Evolutionary conservation across 35 echinoderm and acorn worm species (phyloP).

Genomic region (Heliocidaris tuberculata): DNA sequence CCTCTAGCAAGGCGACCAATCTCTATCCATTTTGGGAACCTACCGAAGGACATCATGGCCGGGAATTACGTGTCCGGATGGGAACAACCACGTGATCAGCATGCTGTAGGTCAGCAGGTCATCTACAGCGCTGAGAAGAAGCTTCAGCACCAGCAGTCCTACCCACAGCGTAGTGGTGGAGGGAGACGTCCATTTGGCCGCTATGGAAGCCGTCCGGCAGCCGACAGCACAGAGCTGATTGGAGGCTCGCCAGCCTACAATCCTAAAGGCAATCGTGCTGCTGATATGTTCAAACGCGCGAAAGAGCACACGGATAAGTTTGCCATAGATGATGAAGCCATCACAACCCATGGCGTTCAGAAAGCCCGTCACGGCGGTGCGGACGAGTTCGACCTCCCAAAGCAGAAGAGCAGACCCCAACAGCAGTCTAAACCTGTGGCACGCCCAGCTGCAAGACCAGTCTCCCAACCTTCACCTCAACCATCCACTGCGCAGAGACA

Average conservation of each 20-base stretch:
- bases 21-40: background rate
- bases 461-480: background rate
- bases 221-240: slow-evolving; percentile 21
- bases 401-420: background rate
- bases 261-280: slow-evolving; percentile 10
- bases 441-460: slow-evolving; percentile 31
- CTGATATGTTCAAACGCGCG: slow-evolving; percentile 38
- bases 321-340: slow-evolving; percentile 6
- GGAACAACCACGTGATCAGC: slow-evolving; percentile 24
- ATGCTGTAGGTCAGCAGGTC: background rate
- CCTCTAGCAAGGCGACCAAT: slow-evolving; percentile 16
- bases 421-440: slow-evolving; percentile 5
- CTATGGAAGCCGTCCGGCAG: background rate
- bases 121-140: slow-evolving; percentile 5
- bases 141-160: slow-evolving; percentile 40
- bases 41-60: background rate
- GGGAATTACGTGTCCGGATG: slow-evolving; percentile 16
- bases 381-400: background rate
- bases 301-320: slow-evolving; percentile 43
- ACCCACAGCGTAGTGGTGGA: background rate
- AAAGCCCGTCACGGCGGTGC: background rate
- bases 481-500: background rate
- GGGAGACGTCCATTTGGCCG: slow-evolving; percentile 7
- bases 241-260: background rate
- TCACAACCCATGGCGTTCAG: background rate